phyloP scores from a whole-genome alignment of 2,797 vertebrate species.

The Atherinosoma microstoma region DNA sequence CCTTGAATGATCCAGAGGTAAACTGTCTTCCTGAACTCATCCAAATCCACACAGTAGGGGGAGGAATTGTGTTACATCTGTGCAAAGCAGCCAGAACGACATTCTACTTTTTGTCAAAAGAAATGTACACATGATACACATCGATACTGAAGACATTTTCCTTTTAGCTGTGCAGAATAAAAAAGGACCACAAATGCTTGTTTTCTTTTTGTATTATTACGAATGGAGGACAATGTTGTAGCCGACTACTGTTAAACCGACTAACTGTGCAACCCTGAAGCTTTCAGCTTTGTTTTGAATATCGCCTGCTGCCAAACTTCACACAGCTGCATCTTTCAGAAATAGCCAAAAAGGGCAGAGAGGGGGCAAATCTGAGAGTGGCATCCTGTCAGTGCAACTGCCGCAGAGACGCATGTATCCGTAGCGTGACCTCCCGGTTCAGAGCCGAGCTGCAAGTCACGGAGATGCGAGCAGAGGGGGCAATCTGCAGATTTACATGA shows the following conservation, averaged over 20 bases:
- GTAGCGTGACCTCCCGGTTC: slow-evolving; percentile 15
- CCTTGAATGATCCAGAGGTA: slow-evolving; percentile 72
- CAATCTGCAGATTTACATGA: slow-evolving; percentile 6
- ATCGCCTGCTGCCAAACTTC: slow-evolving; percentile 29
- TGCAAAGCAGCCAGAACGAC: slow-evolving; percentile 37
- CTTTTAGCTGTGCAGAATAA: slow-evolving; percentile 12
- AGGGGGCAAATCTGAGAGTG: slow-evolving; percentile 33
- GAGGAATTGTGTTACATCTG: slow-evolving; percentile 44
- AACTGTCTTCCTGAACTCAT: slow-evolving; percentile 73
- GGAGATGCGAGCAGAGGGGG: slow-evolving; percentile 10
- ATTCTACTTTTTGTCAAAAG: slow-evolving; percentile 16
- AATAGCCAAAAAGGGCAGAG: slow-evolving; percentile 21
- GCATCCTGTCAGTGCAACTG: slow-evolving; percentile 20
- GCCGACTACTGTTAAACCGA: slow-evolving; percentile 21
- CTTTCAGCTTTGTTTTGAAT: slow-evolving; percentile 25
- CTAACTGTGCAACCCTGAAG: slow-evolving; percentile 4
- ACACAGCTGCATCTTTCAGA: slow-evolving; percentile 28
- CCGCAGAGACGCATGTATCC: slow-evolving; percentile 14
- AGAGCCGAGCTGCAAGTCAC: slow-evolving; percentile 7
- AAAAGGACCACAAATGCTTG: slow-evolving; percentile 11
- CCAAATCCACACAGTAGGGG: slow-evolving; percentile 62
- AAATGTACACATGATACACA: slow-evolving; percentile 25
- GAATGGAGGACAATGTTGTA: slow-evolving; percentile 6
- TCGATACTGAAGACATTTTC: slow-evolving; percentile 4
- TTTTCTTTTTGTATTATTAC: slow-evolving; percentile 18